Evolutionary conservation across 92 coral and sea anemone species (phyloP).

Genomic region (Plumapathes pennacea): DNA sequence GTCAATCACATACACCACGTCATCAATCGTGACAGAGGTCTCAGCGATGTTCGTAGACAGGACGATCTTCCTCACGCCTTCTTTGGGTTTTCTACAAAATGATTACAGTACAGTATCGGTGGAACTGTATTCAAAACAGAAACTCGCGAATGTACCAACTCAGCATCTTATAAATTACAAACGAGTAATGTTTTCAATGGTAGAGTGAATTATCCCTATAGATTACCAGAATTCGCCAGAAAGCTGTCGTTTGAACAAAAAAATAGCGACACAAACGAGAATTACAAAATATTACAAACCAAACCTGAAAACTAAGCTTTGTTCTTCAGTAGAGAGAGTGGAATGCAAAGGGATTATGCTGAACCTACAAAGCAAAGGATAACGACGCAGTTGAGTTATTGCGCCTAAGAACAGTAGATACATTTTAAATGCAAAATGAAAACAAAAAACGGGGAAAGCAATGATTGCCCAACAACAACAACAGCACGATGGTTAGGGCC

Average conservation of each 20-base stretch:
- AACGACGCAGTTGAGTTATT: no score
- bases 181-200: no score
- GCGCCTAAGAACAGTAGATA: no score
- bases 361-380: conserved; percentile 51
- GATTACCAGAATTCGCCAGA: no score
- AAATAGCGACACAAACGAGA: background rate
- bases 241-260: background rate
- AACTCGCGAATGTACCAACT: no score
- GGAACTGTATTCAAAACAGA: background rate
- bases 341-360: conserved; percentile 75
- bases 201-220: no score
- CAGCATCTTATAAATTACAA: no score
- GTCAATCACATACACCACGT: conserved; percentile 94
- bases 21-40: conserved; percentile 98
- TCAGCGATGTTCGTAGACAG: conserved; percentile 97
- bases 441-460: no score
- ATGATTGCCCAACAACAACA: no score
- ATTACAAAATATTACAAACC: no score
- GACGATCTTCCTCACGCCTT: conserved; percentile 82
- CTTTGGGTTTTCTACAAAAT: conserved; percentile 55
- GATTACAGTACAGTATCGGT: background rate
- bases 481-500: no score
- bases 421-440: no score
- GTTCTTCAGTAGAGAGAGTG: conserved; percentile 79
- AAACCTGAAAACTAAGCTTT: conserved; percentile 77